Evolutionary conservation across 2,888 invertebrate species (phyloP), one percentile per base, ranked within the genome.

Genomic region (Caenorhabditis macrosperma): DNA sequence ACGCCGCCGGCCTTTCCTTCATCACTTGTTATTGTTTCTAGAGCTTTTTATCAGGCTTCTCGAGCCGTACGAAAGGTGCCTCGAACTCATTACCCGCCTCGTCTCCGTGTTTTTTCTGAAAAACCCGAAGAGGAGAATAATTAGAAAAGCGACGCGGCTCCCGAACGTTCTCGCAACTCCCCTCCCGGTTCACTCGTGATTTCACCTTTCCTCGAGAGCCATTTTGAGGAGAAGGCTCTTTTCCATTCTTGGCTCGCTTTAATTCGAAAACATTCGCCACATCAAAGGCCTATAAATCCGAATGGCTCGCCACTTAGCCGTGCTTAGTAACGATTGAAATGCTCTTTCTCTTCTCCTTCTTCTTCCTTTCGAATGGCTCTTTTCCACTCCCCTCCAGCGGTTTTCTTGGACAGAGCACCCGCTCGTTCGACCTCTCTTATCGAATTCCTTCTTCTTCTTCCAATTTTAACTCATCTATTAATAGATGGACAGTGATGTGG

Each of bases 401-500:
- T 52, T 69, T 69, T 69, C 68, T 22, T 38, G 52, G 52, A 61
- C 60, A 52, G n/a, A 22, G 35, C 50, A 30, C 33, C 41, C 24
- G 26, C 9, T 30, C 46, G 12, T 28, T 26, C 30, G 12, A 17
- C 38, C 15, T 17, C 35, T 35, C 60, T 54, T 54, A 60, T 60
- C 69, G 33, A 35, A 59, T 48, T 10, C 28, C 7, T 15, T 41
- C 4, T 50, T 15, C 5, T 20, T 7, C 22, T 68, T 71, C 69
- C 64, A 38, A n/a, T 30, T 63, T 55, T 41, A 54, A 48, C 61
- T 38, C 54, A 20, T 63, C 71, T 55, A 63, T 71, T 71, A 63
- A 60, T 71, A 71, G 63, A 26, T 50, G 20, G 30, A 61, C 35
- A 33, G 44, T 63, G 55, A 63, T 72, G 72, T 60, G 50, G 41